These are phyloP conservation scores for Gobio occitaniae DNA, from an alignment of 2,797 vertebrate species.

Conservation along the genomic window DNA sequence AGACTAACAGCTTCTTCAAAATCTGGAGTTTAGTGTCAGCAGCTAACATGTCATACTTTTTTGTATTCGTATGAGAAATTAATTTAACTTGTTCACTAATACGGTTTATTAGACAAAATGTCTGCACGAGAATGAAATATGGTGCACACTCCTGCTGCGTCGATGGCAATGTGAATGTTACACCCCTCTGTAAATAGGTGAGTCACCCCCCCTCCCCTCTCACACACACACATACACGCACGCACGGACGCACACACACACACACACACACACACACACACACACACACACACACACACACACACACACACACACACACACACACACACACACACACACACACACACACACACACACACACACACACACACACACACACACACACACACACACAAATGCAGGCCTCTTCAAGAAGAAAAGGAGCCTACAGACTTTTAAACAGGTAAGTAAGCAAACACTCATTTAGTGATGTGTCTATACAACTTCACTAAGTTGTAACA, in stretches of 20 bases:
- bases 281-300: background rate
- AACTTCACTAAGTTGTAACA: background rate
- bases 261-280: background rate
- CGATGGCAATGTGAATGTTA: slow-evolving; percentile 45
- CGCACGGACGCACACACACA: background rate
- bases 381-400: background rate
- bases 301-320: too few species aligned
- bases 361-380: background rate
- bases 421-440: background rate
- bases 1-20: background rate
- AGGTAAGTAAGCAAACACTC: background rate
- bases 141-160: background rate
- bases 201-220: slow-evolving; percentile 48
- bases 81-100: background rate
- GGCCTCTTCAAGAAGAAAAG: background rate
- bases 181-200: slow-evolving; percentile 52
- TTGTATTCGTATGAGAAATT: background rate
- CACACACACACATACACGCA: background rate
- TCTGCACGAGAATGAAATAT: background rate
- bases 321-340: too few species aligned
- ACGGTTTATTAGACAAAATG: background rate
- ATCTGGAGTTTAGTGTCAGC: background rate
- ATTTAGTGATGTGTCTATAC: background rate
- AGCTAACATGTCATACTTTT: background rate
- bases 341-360: background rate